phyloP scores from a whole-genome alignment of 2,888 invertebrate genomes.

The Lydus trimaculatus region DNA sequence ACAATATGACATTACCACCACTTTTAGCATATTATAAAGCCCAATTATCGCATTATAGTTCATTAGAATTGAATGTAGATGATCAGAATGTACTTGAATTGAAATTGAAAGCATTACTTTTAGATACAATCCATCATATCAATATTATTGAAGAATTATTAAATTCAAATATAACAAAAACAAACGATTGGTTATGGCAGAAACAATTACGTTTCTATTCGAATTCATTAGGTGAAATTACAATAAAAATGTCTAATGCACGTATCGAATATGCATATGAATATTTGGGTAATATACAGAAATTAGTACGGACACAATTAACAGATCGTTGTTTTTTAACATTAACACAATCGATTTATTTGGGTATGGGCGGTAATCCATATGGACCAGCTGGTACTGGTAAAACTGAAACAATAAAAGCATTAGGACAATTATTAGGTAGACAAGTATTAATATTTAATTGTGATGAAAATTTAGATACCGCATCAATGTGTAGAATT shows the following conservation, averaged over 20 bases:
- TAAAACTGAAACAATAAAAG: constrained; percentile 98
- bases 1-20: constrained; percentile 67
- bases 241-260: constrained; percentile 90
- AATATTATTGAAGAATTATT: constrained; percentile 82
- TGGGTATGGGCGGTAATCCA: constrained; percentile 98
- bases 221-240: constrained; percentile 67
- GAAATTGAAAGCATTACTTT: constrained; percentile 90
- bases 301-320: constrained; percentile 93
- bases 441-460: constrained; percentile 95
- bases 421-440: constrained; percentile 88
- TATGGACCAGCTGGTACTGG: constrained; percentile 99
- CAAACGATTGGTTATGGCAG: constrained; percentile 92
- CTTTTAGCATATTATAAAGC: constrained; percentile 62
- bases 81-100: constrained; percentile 62
- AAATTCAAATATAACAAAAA: constrained; percentile 69
- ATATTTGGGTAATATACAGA: constrained; percentile 95
- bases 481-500: constrained; percentile 93
- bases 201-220: constrained; percentile 90
- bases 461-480: constrained; percentile 98
- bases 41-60: constrained; percentile 63
- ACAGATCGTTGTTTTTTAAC: constrained; percentile 98
- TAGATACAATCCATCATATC: constrained; percentile 93
- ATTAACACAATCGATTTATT: constrained; percentile 93
- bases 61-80: constrained; percentile 54
- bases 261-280: constrained; percentile 97